These are phyloP conservation scores for Neuroterus valhalla DNA, from an alignment of 1,140 invertebrate genomes.

Conservation along the genomic window DNA sequence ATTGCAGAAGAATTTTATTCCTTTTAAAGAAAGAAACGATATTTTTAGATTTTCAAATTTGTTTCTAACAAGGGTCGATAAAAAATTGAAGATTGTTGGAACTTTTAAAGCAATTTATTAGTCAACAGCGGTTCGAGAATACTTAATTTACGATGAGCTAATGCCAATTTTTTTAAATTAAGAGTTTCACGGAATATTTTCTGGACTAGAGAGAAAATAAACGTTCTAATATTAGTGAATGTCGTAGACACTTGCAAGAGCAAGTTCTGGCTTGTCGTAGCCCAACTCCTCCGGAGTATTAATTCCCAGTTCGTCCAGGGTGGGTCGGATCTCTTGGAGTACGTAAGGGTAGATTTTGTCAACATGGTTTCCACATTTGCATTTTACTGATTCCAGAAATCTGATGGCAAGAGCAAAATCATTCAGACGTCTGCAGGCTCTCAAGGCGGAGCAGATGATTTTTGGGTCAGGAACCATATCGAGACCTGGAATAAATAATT, in stretches of 20 bases:
- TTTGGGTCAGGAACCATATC: slow-evolving; percentile 97
- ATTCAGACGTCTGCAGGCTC: slow-evolving; percentile 94
- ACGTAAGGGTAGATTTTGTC: slow-evolving; percentile 94
- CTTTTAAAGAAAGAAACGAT: no score
- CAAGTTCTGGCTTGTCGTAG: slow-evolving; percentile 97
- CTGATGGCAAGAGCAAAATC: slow-evolving; percentile 94
- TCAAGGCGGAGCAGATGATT: slow-evolving; percentile 93
- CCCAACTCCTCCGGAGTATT: slow-evolving; percentile 96
- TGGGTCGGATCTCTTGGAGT: slow-evolving; percentile 94
- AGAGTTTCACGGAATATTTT: slow-evolving; percentile 21
- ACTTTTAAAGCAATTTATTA: no score
- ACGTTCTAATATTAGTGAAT: slow-evolving; percentile 69
- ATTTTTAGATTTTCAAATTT: no score
- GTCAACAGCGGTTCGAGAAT: no score
- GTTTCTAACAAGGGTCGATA: no score
- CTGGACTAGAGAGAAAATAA: slow-evolving; percentile 44
- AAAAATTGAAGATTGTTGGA: no score
- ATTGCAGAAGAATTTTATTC: no score
- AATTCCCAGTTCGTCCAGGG: slow-evolving; percentile 94
- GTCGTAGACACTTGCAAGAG: slow-evolving; percentile 84
- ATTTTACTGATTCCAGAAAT: slow-evolving; percentile 93
- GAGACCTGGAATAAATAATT: slow-evolving; percentile 79
- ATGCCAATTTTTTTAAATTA: no score
- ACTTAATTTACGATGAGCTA: no score
- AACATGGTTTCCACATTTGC: slow-evolving; percentile 89